These are phyloP conservation scores for Rhipidura dahli DNA, from an alignment of 2,113 vertebrate species.

Conservation along the genomic window DNA sequence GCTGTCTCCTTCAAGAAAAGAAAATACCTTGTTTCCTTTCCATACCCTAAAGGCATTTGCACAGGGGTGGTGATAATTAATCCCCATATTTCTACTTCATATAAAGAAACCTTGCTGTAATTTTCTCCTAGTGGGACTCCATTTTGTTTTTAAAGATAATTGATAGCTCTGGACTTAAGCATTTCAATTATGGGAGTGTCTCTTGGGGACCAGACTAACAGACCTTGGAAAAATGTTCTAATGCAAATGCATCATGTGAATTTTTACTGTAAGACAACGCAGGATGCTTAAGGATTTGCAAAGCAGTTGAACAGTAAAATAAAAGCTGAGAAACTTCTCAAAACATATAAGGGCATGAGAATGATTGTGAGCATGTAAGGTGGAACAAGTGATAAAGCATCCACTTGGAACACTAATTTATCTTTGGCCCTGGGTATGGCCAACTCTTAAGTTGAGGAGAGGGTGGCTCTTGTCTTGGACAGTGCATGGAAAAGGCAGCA, in stretches of 20 bases:
- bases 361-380: background rate
- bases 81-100: conserved; percentile 40
- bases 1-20: conserved; percentile 26
- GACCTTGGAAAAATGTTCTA: conserved; percentile 53
- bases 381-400: background rate
- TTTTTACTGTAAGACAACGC: background rate
- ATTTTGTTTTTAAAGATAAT: conserved; percentile 72
- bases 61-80: conserved; percentile 58
- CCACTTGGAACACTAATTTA: background rate
- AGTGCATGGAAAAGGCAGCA: background rate
- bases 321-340: background rate
- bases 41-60: conserved; percentile 51
- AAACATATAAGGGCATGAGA: background rate
- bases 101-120: conserved; percentile 53
- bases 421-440: background rate
- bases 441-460: background rate
- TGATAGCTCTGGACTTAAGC: conserved; percentile 65
- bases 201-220: conserved; percentile 59
- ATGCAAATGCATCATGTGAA: conserved; percentile 52
- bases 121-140: conserved; percentile 64
- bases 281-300: background rate
- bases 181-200: conserved; percentile 63
- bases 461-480: background rate
- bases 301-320: background rate
- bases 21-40: conserved; percentile 7